Evolutionary conservation across 2,113 vertebrate species (phyloP).

Genomic region (Dipodomys stephensi): DNA sequence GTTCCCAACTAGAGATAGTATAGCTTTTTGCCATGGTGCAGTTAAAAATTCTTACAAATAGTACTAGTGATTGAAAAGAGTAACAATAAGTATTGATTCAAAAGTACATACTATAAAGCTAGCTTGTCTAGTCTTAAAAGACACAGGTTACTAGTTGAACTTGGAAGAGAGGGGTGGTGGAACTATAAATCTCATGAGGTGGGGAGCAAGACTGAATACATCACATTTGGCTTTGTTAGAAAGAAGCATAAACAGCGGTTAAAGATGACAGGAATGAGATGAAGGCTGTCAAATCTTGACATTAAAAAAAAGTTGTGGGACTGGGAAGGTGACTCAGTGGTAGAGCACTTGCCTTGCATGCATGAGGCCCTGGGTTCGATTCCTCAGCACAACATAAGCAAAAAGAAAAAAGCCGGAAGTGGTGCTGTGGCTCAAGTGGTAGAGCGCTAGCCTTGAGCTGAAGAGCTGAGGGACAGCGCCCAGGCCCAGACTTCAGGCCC

Average conservation of each 20-base stretch:
- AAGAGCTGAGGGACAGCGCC: no score
- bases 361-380: no score
- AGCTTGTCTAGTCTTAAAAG: background rate
- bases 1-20: background rate
- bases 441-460: no score
- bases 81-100: slow-evolving; percentile 5
- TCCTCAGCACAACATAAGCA: no score
- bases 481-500: no score
- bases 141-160: background rate
- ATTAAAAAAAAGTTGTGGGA: no score
- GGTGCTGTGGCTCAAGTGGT: no score
- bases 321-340: no score
- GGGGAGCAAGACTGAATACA: background rate
- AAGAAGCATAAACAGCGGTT: background rate
- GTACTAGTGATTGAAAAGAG: slow-evolving; percentile 13
- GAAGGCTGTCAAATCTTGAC: slow-evolving; percentile 4
- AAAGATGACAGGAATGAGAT: slow-evolving; percentile 16
- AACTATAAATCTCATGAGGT: background rate
- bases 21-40: slow-evolving; percentile 7
- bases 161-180: background rate
- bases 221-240: slow-evolving; percentile 20
- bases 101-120: slow-evolving; percentile 5
- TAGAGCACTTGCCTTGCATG: no score
- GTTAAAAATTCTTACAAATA: slow-evolving; percentile 34
- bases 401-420: no score